Evolutionary conservation across 2,113 vertebrate genomes (phyloP), one percentile per base, ranked within the genome.

Genomic region (Elephantulus edwardii): DNA sequence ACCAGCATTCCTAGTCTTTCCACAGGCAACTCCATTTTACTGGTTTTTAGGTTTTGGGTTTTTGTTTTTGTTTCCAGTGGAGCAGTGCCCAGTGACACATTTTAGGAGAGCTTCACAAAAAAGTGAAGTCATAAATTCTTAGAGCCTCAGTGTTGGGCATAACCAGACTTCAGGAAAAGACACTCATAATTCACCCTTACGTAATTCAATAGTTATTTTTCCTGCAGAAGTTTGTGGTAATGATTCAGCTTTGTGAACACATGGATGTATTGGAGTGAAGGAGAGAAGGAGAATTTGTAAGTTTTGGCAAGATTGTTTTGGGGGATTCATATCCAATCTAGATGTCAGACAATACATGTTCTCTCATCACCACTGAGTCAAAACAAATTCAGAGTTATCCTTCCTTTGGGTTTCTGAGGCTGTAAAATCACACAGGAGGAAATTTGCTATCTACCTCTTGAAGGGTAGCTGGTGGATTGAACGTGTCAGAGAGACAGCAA

Each of bases 71-170:
- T 68, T 78, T 82, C 79, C 38, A 12, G 79, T 42, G 82, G 91
- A 75, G 5, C 56, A 9, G 40, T 66, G 85, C 77, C 75, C 50
- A 22, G 85, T 22, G 56, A 3, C 38, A 48, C 83, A 50, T 58
- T 79, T 90, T 35, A 90, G 64, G 64, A 85, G 38, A 44, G 85
- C 30, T 72, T 83, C 71, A 52, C 40, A 77, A 56, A 80, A 60
- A 81, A 72, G 62, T 81, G 71, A 91, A 83, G 83, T 86, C 90
- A 76, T 46, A 52, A 56, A 86, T 85, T 86, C 79, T 70, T 78
- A 44, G 62, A 20, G 11, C 82, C 71, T 92, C 24, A 3, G 24
- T 30, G 38, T 35, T 68, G 58, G 62, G 58, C 0, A 2, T 33
- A 62, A 83, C 48, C 68, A 74, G 64, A 72, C n/a, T 77, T 92